These are phyloP conservation scores for Alcis repandata DNA, from an alignment of 2,888 invertebrate genomes.

Conservation along the genomic window DNA sequence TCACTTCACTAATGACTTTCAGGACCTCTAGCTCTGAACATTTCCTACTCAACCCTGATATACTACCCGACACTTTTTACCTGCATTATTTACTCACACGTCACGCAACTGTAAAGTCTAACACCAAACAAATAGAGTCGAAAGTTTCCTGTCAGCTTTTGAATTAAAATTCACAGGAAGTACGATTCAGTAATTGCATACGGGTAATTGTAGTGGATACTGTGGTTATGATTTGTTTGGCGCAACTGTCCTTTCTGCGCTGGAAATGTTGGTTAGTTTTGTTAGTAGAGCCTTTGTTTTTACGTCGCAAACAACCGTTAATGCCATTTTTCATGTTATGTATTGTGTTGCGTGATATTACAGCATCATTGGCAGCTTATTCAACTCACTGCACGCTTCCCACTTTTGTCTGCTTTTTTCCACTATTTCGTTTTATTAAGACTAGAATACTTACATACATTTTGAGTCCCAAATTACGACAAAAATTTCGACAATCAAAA, in stretches of 20 bases:
- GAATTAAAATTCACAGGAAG: conserved; percentile 31
- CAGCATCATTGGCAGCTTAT: too few species aligned
- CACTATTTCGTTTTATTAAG: too few species aligned
- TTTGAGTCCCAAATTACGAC: too few species aligned
- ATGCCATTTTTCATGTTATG: too few species aligned
- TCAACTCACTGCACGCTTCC: too few species aligned
- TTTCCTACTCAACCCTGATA: conserved; percentile 57
- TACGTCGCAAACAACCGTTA: not conserved
- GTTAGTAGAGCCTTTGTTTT: not conserved
- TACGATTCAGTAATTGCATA: conserved; percentile 38
- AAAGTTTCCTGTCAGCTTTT: conserved; percentile 11
- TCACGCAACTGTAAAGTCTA: conserved; percentile 31
- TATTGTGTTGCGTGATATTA: too few species aligned
- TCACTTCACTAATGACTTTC: too few species aligned
- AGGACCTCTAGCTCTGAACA: not conserved
- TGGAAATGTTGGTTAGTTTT: not conserved
- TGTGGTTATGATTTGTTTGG: conserved; percentile 27
- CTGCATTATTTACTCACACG: conserved; percentile 57
- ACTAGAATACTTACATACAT: too few species aligned
- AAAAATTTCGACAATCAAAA: too few species aligned
- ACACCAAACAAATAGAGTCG: conserved; percentile 15
- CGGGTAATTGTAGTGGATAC: conserved; percentile 28
- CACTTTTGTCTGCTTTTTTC: too few species aligned
- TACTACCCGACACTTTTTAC: conserved; percentile 70
- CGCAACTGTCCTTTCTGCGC: conserved; percentile 18